A percentile compares a stretch with the other conserved stretches of the same genome.
These are phyloP conservation scores for Latrodectus elegans DNA, from an alignment of 2,888 invertebrate species.

Conservation along the genomic window DNA sequence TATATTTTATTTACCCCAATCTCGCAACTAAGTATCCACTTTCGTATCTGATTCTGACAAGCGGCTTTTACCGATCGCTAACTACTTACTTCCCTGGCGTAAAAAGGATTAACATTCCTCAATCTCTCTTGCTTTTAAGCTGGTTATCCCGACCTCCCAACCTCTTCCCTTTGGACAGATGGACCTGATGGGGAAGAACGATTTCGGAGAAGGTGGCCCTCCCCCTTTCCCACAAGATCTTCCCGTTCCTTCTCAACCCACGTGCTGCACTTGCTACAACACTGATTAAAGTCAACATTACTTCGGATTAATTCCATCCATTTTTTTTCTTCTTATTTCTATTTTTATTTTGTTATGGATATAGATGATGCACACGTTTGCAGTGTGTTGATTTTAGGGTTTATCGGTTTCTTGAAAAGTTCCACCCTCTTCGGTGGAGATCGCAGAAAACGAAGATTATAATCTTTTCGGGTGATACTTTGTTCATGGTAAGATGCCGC, in stretches of 20 bases:
- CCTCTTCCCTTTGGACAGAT: constrained; percentile 26
- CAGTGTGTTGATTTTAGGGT: not conserved
- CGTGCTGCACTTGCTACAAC: not conserved
- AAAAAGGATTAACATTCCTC: constrained; percentile 27
- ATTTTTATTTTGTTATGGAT: not conserved
- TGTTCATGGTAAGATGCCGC: no score
- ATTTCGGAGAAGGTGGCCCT: not conserved
- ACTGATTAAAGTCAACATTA: not conserved
- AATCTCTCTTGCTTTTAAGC: constrained; percentile 39
- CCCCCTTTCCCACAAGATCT: not conserved
- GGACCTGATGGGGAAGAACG: constrained; percentile 20
- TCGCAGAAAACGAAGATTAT: no score
- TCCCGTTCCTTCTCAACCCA: constrained; percentile 8
- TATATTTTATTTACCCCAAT: no score
- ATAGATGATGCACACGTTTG: not conserved
- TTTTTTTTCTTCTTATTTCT: not conserved
- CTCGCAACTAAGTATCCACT: constrained; percentile 46
- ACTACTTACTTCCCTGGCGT: not conserved
- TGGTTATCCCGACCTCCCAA: constrained; percentile 33
- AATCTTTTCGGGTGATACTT: no score
- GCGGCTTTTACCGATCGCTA: constrained; percentile 21
- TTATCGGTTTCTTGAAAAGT: not conserved
- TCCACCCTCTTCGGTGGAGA: no score
- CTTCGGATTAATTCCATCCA: not conserved
- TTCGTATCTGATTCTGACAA: constrained; percentile 50